Conservation (phyloP, 2,113 vertebrate genomes). For the Neofelis nebulosa region DNA sequence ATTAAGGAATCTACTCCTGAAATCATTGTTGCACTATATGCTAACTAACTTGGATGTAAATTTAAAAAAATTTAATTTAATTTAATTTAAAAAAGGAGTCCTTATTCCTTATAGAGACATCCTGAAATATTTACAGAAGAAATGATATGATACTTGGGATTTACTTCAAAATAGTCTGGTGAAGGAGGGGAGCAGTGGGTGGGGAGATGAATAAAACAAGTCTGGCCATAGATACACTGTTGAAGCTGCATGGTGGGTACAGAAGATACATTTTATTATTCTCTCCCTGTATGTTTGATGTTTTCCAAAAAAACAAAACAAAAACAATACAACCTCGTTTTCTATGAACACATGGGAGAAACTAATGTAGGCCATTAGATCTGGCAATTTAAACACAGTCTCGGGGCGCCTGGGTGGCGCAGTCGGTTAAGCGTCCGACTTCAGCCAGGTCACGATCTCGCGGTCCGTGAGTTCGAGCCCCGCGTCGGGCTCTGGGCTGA, state of each 20-base stretch:
- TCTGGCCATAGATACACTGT: neutral
- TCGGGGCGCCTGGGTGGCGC: too few species aligned
- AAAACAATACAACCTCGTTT: neutral
- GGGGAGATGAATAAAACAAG: neutral
- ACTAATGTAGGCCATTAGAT: neutral
- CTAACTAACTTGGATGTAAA: too few species aligned
- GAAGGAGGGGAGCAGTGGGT: neutral
- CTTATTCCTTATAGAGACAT: neutral
- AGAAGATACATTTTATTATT: neutral
- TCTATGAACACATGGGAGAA: neutral
- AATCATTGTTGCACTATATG: too few species aligned
- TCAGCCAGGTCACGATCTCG: too few species aligned
- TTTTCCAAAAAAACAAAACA: neutral
- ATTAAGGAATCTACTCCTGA: too few species aligned
- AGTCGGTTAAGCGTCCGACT: too few species aligned
- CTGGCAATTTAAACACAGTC: neutral
- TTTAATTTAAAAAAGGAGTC: neutral
- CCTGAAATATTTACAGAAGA: constrained; percentile 34
- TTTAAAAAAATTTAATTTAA: too few species aligned
- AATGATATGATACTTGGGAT: neutral
- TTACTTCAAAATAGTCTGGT: constrained; percentile 3
- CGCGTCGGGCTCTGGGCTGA: too few species aligned
- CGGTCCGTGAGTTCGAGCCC: too few species aligned
- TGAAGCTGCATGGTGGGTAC: neutral
- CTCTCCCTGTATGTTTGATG: neutral